These are phyloP conservation scores for Phataginus tetradactyla DNA, from an alignment of 2,797 vertebrate genomes.

Conservation along the genomic window DNA sequence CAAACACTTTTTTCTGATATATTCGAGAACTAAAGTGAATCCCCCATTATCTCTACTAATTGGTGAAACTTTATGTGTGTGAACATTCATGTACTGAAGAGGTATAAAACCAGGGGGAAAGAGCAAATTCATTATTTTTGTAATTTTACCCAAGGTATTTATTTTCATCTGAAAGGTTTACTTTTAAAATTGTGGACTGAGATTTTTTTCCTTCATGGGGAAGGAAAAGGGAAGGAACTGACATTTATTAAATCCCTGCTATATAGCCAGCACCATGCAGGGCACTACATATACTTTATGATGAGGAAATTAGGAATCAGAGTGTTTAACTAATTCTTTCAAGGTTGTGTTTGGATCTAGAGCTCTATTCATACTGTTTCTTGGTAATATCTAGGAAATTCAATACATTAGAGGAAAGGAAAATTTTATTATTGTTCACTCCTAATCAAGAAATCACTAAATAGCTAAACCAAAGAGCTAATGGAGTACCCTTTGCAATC, in stretches of 20 bases:
- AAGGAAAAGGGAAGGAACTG: neutral
- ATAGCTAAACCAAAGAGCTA: constrained; percentile 48
- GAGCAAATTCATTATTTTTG: constrained; percentile 39
- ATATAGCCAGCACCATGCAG: neutral
- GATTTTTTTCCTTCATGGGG: neutral
- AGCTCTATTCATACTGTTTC: neutral
- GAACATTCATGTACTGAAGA: neutral
- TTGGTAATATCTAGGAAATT: constrained; percentile 13
- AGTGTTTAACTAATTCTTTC: constrained; percentile 3
- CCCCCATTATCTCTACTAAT: neutral
- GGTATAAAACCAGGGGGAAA: neutral
- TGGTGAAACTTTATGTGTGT: neutral
- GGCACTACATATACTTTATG: neutral
- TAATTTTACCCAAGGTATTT: constrained; percentile 46
- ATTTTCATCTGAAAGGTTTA: constrained; percentile 11
- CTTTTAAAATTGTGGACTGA: constrained; percentile 1
- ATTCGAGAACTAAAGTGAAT: neutral
- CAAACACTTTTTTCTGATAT: constrained; percentile 45
- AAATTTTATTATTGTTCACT: neutral
- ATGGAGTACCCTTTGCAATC: neutral
- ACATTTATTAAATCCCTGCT: neutral
- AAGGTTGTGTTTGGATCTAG: neutral
- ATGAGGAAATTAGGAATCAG: neutral
- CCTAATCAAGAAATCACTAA: constrained; percentile 37
- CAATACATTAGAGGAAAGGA: neutral